Evolutionary conservation across 1,140 invertebrate species (phyloP).

Genomic region (Popillia japonica): DNA sequence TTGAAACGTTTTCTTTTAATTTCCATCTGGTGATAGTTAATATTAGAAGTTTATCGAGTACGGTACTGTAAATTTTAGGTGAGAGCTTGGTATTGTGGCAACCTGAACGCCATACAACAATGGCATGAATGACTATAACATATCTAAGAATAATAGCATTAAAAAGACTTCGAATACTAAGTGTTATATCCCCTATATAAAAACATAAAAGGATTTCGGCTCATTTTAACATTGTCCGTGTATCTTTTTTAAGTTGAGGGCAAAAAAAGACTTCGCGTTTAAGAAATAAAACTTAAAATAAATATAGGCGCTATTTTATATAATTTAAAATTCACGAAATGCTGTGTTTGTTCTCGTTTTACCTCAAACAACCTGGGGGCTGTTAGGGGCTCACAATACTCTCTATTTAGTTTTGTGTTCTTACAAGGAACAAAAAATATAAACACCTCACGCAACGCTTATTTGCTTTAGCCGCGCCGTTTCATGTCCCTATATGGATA

Average conservation of each 20-base stretch:
- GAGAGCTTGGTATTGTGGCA: slow-evolving; percentile 44
- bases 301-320: background rate
- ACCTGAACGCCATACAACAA: slow-evolving; percentile 45
- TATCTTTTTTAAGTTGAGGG: slow-evolving; percentile 3
- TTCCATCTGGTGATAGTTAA: no score
- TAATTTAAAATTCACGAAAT: slow-evolving; percentile 7
- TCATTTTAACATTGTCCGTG: slow-evolving; percentile 5
- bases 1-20: no score
- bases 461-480: background rate
- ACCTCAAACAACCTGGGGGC: no score
- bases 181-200: slow-evolving; percentile 40
- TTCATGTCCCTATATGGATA: no score
- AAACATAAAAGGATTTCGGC: slow-evolving; percentile 5
- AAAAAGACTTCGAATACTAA: slow-evolving; percentile 46
- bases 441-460: background rate
- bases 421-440: background rate
- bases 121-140: slow-evolving; percentile 47
- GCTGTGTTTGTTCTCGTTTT: background rate
- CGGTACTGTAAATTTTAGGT: slow-evolving; percentile 43
- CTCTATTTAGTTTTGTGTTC: background rate
- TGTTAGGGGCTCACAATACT: no score
- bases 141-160: slow-evolving; percentile 48
- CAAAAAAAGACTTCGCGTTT: background rate
- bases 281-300: background rate
- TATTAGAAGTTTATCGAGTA: slow-evolving; percentile 41